Evolutionary conservation across 2,797 vertebrate species (phyloP).

Genomic region (Alfaro cultratus): DNA sequence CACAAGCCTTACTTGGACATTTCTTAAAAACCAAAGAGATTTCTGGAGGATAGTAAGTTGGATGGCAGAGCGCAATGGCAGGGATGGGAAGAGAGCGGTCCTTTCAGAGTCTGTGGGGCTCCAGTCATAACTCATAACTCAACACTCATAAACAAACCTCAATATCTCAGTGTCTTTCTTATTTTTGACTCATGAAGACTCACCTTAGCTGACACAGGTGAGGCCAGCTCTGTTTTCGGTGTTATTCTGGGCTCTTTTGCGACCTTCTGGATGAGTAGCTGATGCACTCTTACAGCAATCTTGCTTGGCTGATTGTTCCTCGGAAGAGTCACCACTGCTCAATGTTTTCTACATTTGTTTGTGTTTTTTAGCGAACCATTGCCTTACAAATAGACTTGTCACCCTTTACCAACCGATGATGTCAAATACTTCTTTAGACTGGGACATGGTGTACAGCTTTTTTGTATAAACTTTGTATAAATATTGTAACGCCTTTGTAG

Average conservation of each 20-base stretch:
- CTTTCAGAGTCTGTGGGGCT: too few relatives aligned
- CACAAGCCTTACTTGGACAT: too few relatives aligned
- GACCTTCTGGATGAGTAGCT: not conserved
- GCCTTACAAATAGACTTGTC: not conserved
- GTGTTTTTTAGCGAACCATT: not conserved
- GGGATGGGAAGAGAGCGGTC: too few relatives aligned
- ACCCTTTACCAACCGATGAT: not conserved
- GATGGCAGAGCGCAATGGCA: too few relatives aligned
- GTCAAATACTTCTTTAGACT: not conserved
- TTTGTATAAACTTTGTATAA: not conserved
- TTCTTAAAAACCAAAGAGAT: too few relatives aligned
- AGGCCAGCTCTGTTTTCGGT: not conserved
- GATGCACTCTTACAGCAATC: not conserved
- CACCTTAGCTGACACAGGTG: too few relatives aligned
- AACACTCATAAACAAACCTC: too few relatives aligned
- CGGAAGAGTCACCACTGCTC: not conserved
- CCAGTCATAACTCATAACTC: too few relatives aligned
- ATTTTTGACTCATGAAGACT: too few relatives aligned
- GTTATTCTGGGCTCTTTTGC: not conserved
- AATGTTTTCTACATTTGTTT: not conserved
- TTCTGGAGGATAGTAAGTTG: too few relatives aligned
- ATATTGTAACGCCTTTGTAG: not conserved
- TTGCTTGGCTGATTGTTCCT: not conserved
- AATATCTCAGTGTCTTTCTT: too few relatives aligned
- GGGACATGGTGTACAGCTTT: too few relatives aligned